Percentiles rank a stretch among this genome's conserved stretches.
phyloP scores from a whole-genome alignment of 2,797 vertebrate species.

The Thaleichthys pacificus region DNA sequence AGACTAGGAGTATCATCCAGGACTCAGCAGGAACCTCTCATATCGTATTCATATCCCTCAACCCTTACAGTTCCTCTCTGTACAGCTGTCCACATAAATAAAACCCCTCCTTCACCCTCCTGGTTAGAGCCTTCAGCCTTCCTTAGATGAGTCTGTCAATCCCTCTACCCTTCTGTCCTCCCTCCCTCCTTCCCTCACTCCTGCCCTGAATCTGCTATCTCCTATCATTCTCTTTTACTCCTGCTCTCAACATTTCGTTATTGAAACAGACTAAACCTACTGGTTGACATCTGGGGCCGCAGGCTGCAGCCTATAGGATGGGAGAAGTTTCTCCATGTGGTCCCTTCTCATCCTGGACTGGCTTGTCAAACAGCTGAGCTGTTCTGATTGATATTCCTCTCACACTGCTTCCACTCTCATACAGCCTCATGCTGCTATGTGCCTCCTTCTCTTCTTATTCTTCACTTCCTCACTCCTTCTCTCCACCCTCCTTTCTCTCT shows the following conservation, averaged over 20 bases:
- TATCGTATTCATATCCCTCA: neutral
- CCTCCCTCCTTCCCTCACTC: neutral
- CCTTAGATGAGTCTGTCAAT: neutral
- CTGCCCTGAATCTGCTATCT: neutral
- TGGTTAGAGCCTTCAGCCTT: too few relatives aligned
- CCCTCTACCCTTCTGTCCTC: neutral
- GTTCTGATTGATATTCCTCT: conserved; percentile 53
- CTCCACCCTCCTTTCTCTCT: neutral
- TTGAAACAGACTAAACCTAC: conserved; percentile 2
- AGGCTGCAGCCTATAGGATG: conserved; percentile 22
- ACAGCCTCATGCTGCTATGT: conserved; percentile 1
- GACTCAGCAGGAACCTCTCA: neutral
- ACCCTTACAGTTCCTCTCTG: neutral
- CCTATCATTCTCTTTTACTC: neutral
- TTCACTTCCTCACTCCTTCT: neutral
- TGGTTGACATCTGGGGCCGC: neutral
- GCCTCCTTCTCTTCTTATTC: conserved; percentile 5
- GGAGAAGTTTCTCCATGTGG: conserved; percentile 37
- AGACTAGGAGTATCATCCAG: neutral
- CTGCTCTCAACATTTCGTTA: neutral
- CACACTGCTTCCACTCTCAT: conserved; percentile 48
- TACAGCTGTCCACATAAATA: neutral
- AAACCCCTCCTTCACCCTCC: too few relatives aligned
- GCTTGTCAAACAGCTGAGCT: conserved; percentile 42
- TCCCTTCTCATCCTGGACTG: conserved; percentile 45